Evolutionary conservation across 1,140 invertebrate genomes (phyloP).

Genomic region (Bombus pyrosoma): DNA sequence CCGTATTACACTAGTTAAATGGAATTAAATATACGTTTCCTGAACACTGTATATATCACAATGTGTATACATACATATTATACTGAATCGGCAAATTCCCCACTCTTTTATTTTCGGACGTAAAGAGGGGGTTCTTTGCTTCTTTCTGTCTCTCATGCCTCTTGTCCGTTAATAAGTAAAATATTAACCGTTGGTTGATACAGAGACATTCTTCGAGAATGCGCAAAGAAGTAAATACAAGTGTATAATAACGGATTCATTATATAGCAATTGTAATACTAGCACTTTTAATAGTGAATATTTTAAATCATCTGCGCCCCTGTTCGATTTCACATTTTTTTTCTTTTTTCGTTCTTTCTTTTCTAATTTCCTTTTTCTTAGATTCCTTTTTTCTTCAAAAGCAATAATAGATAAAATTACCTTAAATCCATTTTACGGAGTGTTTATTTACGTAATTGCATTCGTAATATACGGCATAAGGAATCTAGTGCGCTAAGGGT

Average conservation of each 20-base stretch:
- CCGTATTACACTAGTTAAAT: not conserved
- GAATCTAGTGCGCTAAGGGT: constrained; percentile 23
- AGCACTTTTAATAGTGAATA: not conserved
- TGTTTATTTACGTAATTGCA: not conserved
- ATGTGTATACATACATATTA: not conserved
- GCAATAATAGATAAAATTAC: not conserved
- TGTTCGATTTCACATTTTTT: not conserved
- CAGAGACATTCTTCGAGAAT: constrained; percentile 76
- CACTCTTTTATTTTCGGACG: constrained; percentile 20
- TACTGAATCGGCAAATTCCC: constrained; percentile 29
- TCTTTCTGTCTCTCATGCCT: constrained; percentile 46
- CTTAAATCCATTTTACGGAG: not conserved
- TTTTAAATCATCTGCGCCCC: not conserved
- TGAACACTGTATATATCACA: constrained; percentile 11
- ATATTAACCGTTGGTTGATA: constrained; percentile 75
- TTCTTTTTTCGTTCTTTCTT: not conserved
- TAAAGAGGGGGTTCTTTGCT: constrained; percentile 44
- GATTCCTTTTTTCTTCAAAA: not conserved
- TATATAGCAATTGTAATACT: constrained; percentile 5
- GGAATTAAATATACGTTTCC: not conserved
- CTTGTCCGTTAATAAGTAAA: constrained; percentile 76
- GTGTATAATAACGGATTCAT: constrained; percentile 23
- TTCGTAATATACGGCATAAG: constrained; percentile 47
- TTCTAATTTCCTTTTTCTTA: not conserved
- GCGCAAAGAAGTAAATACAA: constrained; percentile 54